Percentiles rank a stretch among this genome's conserved stretches.
Evolutionary conservation across 92 coral and sea anemone species (phyloP).

Genomic region (Epizoanthus rinbou): DNA sequence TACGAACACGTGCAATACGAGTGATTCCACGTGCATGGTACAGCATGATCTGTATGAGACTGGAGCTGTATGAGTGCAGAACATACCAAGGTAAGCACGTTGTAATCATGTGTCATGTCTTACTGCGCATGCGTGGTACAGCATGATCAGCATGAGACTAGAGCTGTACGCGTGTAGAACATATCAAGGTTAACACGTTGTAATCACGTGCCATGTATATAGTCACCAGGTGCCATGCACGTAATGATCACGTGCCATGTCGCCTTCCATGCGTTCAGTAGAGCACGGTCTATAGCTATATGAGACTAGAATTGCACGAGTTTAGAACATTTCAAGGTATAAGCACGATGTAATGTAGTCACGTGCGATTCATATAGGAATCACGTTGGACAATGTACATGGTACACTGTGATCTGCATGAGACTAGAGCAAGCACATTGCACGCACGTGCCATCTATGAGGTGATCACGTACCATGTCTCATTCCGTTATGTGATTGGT

Average conservation of each 20-base stretch:
- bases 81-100: conserved; percentile 77
- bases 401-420: too few relatives aligned
- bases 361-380: too few relatives aligned
- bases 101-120: too few relatives aligned
- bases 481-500: too few relatives aligned
- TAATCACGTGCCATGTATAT: too few relatives aligned
- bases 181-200: conserved; percentile 65
- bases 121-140: conserved; percentile 36
- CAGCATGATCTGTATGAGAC: conserved; percentile 82
- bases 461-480: too few relatives aligned
- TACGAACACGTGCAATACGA: conserved; percentile 84
- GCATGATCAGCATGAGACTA: too few relatives aligned
- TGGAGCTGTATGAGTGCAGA: conserved; percentile 88
- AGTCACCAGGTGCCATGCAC: too few relatives aligned
- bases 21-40: conserved; percentile 78
- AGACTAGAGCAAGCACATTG: neutral
- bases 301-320: conserved; percentile 89
- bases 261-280: conserved; percentile 72
- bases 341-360: neutral
- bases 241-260: conserved; percentile 71
- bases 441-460: neutral
- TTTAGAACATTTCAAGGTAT: conserved; percentile 90
- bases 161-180: conserved; percentile 68
- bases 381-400: too few relatives aligned
- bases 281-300: conserved; percentile 69